Conservation (phyloP, 1,140 invertebrate genomes). For the Drosophila sp. region DNA sequence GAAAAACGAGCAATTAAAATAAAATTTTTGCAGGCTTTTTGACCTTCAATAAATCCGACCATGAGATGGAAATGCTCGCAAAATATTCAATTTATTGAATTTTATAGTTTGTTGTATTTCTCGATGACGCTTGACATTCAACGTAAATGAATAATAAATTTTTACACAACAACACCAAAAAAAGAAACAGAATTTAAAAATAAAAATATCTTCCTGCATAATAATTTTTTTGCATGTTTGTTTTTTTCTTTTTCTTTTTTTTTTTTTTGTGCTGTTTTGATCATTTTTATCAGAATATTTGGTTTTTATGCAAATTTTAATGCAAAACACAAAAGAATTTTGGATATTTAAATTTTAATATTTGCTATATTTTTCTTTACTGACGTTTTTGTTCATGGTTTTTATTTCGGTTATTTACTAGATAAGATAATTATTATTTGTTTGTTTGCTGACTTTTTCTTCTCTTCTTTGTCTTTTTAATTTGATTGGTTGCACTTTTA, state of each 20-base stretch:
- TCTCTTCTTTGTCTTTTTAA: constrained; percentile 2
- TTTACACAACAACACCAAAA: background rate
- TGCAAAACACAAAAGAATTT: constrained; percentile 55
- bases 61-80: constrained; percentile 1
- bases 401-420: constrained; percentile 20
- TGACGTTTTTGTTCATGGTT: constrained; percentile 35
- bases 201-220: constrained; percentile 38
- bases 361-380: constrained; percentile 29
- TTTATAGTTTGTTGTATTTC: background rate
- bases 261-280: background rate
- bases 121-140: constrained; percentile 18
- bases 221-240: constrained; percentile 15
- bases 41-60: constrained; percentile 15
- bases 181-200: background rate
- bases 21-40: constrained; percentile 13
- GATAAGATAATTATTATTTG: constrained; percentile 1
- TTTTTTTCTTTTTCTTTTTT: background rate
- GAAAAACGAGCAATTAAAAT: background rate
- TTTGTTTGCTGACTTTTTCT: background rate
- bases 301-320: constrained; percentile 35
- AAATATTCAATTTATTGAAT: constrained; percentile 9
- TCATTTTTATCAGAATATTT: constrained; percentile 29
- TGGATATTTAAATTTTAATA: constrained; percentile 43
- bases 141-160: constrained; percentile 16
- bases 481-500: constrained; percentile 5